A percentile compares a stretch with the other conserved stretches of the same genome.
Conservation (phyloP, 2,797 vertebrate species). For the Micropoecilia bifurca region DNA sequence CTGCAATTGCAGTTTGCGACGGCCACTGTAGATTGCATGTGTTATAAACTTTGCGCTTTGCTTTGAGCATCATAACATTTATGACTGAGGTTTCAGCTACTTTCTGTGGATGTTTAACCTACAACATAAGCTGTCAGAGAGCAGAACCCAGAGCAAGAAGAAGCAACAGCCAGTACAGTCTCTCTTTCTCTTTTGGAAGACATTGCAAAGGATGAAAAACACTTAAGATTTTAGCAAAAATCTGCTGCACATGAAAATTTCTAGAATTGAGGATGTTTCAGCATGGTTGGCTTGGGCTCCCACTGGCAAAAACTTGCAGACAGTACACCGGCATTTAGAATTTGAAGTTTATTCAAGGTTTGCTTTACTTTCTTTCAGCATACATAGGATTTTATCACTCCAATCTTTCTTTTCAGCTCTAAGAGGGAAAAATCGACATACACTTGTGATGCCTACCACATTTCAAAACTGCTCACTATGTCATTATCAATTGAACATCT, state of each 20-base stretch:
- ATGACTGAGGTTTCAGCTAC: not conserved
- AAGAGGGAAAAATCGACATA: conserved; percentile 4
- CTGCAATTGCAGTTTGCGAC: too few relatives aligned
- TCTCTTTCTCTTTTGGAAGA: not conserved
- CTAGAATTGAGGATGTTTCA: not conserved
- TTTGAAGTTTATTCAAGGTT: not conserved
- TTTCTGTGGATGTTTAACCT: not conserved
- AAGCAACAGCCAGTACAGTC: not conserved
- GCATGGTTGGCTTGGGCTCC: not conserved
- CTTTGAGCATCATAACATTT: not conserved
- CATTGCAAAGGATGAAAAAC: not conserved
- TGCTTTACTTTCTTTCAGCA: not conserved
- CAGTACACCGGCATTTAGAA: not conserved
- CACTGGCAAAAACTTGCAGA: not conserved
- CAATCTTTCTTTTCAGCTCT: conserved; percentile 20
- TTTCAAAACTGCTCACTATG: not conserved
- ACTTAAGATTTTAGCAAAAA: not conserved
- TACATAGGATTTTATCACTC: not conserved
- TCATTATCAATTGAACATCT: not conserved
- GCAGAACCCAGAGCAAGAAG: not conserved
- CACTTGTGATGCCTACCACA: not conserved
- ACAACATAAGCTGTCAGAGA: not conserved
- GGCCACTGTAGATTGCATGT: not conserved
- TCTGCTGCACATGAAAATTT: not conserved
- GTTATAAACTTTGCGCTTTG: not conserved